Conservation (phyloP, 35 echinoderm and acorn worm genomes). For the Ptychodera flava region DNA sequence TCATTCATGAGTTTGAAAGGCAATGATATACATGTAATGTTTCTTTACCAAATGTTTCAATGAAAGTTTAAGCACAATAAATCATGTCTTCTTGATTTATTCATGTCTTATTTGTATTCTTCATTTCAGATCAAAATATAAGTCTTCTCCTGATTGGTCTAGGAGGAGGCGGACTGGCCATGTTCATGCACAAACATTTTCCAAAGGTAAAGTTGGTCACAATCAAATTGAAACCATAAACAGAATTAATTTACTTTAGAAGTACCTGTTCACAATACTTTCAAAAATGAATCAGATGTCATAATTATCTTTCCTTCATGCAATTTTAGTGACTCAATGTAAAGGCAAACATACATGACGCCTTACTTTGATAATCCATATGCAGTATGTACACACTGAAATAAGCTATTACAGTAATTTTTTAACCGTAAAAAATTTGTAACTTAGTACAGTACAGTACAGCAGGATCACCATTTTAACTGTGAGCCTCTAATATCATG, state of each 20-base stretch:
- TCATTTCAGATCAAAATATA: not conserved
- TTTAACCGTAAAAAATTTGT: no score
- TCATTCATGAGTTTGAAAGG: not conserved
- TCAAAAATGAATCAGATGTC: not conserved
- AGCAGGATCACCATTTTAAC: no score
- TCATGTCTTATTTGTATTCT: no score
- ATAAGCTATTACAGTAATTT: no score
- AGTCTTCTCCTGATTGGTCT: constrained; percentile 58
- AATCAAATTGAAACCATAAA: not conserved
- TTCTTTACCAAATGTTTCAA: not conserved
- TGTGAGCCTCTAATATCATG: no score
- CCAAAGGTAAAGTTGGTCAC: constrained; percentile 30
- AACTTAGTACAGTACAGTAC: no score
- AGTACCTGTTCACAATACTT: not conserved
- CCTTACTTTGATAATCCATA: no score
- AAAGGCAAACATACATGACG: not conserved
- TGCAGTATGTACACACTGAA: no score
- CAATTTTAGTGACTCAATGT: not conserved
- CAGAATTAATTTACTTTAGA: not conserved
- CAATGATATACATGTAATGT: not conserved
- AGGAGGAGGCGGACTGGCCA: constrained; percentile 53
- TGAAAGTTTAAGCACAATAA: not conserved
- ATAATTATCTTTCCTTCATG: not conserved
- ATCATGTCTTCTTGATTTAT: not conserved
- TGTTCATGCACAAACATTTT: constrained; percentile 63